A percentile compares a stretch with the other conserved stretches of the same genome.
These are phyloP conservation scores for Hylomyscus alleni DNA, from an alignment of 2,797 vertebrate genomes.

Conservation along the genomic window DNA sequence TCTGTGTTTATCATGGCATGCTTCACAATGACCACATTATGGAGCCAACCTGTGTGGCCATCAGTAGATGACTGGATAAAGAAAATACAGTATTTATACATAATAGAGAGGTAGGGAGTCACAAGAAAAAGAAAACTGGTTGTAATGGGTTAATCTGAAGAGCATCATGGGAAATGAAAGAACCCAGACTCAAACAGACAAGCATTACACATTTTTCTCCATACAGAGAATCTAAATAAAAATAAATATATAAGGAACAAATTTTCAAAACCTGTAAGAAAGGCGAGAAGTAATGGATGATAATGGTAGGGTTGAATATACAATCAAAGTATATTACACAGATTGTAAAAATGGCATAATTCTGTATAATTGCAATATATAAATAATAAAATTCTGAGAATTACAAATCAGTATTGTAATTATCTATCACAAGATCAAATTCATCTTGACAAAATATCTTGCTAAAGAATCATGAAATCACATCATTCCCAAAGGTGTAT, in stretches of 20 bases:
- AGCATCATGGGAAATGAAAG: not conserved
- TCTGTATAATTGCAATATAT: not conserved
- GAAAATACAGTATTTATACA: not conserved
- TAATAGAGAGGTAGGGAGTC: not conserved
- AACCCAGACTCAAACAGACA: not conserved
- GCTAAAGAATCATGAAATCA: slow-evolving; percentile 32
- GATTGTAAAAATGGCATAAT: not conserved
- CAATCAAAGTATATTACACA: not conserved
- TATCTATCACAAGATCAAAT: not conserved
- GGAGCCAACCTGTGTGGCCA: not conserved
- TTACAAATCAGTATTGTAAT: not conserved
- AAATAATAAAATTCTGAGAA: not conserved
- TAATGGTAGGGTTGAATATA: not conserved
- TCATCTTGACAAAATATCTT: slow-evolving; percentile 8
- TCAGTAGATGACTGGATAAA: not conserved
- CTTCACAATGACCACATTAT: not conserved
- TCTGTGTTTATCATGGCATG: not conserved
- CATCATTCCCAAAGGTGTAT: not conserved
- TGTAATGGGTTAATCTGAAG: not conserved
- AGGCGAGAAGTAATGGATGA: not conserved
- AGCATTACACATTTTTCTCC: not conserved
- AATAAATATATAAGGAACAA: not conserved
- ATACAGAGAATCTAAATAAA: not conserved
- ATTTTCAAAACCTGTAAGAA: not conserved
- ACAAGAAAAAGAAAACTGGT: no score